Evolutionary conservation across 1,140 invertebrate genomes (phyloP), one percentile per base, ranked within the genome.

Genomic region (Mamestra configurata): DNA sequence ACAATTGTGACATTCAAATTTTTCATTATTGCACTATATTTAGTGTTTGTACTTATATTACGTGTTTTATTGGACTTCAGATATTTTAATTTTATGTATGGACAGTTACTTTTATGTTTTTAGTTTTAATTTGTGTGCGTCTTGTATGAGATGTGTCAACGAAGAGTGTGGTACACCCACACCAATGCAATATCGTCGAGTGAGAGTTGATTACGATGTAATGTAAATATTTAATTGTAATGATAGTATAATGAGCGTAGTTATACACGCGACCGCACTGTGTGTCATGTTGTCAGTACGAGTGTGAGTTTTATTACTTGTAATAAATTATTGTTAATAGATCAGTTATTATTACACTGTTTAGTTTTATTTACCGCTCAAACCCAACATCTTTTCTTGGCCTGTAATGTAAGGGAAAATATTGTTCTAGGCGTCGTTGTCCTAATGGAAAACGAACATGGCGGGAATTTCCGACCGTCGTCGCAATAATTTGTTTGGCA

Each of bases 281-380:
- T 82, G 88, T 89, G 90, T 92, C 88, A 84, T 77, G 83, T 89
- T 91, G 86, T 88, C 84, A 83, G 86, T 84, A 88, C 86, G 88
- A 88, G 88, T 89, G 90, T 92, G 88, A 84, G 87, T 91, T 90
- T 93, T 89, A 91, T 92, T 92, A 90, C 80, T 91, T 86, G 87
- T 92, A 92, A 93, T 93, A 94, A 92, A 93, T 93, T 93, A 93
- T 93, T 94, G 92, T 94, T 94, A 93, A 92, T 92, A 94, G 89
- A 93, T 92, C 84, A 86, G 90, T 88, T 91, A 90, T 91, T 91
- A 92, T 92, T 92, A 92, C 86, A 88, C 57, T 64, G 75, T 71
- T 86, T 88, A 86, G 83, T 90, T 91, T 89, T 61, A 78, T 82
- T 84, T 81, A 1, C 22, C 24, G 7, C 6, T 66, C 22, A 61